These are phyloP conservation scores for Drosophila simulans DNA, from an alignment of 1,140 invertebrate species.

Conservation along the genomic window DNA sequence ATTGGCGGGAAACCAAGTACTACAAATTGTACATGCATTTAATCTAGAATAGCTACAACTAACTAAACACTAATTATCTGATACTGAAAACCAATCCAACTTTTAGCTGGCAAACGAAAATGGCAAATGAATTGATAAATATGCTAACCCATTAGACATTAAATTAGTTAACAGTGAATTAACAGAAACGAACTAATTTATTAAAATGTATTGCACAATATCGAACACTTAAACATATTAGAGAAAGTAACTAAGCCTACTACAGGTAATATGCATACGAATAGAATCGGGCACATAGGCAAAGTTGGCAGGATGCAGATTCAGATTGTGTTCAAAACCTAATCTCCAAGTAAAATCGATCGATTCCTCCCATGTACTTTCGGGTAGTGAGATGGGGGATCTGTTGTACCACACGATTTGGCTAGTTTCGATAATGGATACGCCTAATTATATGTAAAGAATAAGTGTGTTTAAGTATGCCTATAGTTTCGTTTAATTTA, in stretches of 20 bases:
- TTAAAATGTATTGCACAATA: slow-evolving; percentile 83
- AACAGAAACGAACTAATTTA: slow-evolving; percentile 74
- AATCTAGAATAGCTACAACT: slow-evolving; percentile 61
- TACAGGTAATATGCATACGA: slow-evolving; percentile 39
- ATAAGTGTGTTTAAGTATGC: slow-evolving; percentile 63
- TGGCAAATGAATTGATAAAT: slow-evolving; percentile 68
- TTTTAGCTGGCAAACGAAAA: slow-evolving; percentile 38
- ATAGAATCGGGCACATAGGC: slow-evolving; percentile 38
- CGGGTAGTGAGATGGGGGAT: slow-evolving; percentile 22
- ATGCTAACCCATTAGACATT: slow-evolving; percentile 47
- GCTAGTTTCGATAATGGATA: slow-evolving; percentile 54
- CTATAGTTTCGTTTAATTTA: slow-evolving; percentile 59
- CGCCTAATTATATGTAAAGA: slow-evolving; percentile 45
- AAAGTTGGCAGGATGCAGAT: slow-evolving; percentile 28
- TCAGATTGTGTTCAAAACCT: slow-evolving; percentile 22
- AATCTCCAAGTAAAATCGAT: slow-evolving; percentile 6
- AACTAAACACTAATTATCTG: slow-evolving; percentile 48
- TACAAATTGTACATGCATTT: slow-evolving; percentile 82
- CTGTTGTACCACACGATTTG: slow-evolving; percentile 51
- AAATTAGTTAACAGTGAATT: slow-evolving; percentile 56
- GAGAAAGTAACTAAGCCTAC: slow-evolving; percentile 55
- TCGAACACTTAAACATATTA: slow-evolving; percentile 77
- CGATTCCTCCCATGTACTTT: neutral
- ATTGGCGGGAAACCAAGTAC: slow-evolving; percentile 68
- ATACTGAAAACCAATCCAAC: slow-evolving; percentile 30